Evolutionary conservation across 2,888 invertebrate species (phyloP), one percentile per base, ranked within the genome.

Genomic region (Dryococelus australis): DNA sequence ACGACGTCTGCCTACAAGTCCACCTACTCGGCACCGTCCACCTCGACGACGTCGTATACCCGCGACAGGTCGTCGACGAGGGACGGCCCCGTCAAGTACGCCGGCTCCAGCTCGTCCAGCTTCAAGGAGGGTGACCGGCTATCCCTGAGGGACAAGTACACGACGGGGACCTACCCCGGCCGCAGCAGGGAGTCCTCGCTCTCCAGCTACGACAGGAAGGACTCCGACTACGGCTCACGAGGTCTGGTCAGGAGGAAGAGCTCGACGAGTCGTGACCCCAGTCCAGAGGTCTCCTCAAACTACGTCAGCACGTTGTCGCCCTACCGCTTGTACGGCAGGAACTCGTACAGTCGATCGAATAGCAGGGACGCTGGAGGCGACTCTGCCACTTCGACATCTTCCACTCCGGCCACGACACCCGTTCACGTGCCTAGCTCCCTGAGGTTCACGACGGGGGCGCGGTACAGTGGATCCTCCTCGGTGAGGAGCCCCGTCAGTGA

Each of bases 401-500:
- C 87, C 0, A 86, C 88, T 12, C 84, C 88, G 2, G 87, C 87
- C 28, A 65, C 87, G 28, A 87, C 88, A 47, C 88, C 88, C 16
- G 85, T 84, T 26, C 86, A 86, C n/a, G 85, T 79, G 20, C 87
- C 88, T 9, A 86, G 88, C 8, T 87, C 88, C 3, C 88, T 90
- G 16, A 88, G 90, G 80, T 90, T 90, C 87, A 90, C 90, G 8
- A 90, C 89, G 81, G 87, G 89, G 20, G 88, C 90, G 0, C 89
- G 90, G 26, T 91, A 90, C 87, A 65, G 24, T 24, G 90, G 90
- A 13, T 90, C 89, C 0, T 90, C 90, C 47, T 89, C 89, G 27
- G 90, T 90, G 12, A 88, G 90, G 27, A 91, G 90, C 85, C 90
- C 91, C 0, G 89, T 90, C 20, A 89, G 90, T 20, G 90, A 90